Percentiles rank a stretch among this genome's conserved stretches.
These are phyloP conservation scores for Drosophila orena DNA, from an alignment of 1,140 invertebrate species.

Conservation along the genomic window DNA sequence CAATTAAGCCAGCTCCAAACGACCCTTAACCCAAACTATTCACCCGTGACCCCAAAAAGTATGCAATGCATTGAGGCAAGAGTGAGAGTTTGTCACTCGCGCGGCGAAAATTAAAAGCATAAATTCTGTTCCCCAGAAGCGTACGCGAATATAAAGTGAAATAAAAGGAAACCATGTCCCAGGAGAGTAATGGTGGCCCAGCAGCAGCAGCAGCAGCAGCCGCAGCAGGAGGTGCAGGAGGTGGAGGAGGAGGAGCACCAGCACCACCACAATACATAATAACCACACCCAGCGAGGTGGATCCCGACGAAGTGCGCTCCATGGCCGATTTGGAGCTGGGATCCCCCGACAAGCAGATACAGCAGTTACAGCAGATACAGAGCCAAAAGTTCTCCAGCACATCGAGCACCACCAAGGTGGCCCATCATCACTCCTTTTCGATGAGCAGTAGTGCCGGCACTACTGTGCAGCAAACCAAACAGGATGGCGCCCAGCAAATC, in stretches of 20 bases:
- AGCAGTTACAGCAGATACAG: neutral
- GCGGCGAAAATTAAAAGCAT: slow-evolving; percentile 32
- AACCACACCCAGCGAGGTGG: slow-evolving; percentile 81
- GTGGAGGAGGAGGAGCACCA: slow-evolving; percentile 3
- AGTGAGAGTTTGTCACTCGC: slow-evolving; percentile 6
- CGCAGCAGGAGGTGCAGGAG: neutral
- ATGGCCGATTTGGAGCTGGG: slow-evolving; percentile 57
- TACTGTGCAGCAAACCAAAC: neutral
- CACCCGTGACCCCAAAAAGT: slow-evolving; percentile 11
- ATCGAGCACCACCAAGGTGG: slow-evolving; percentile 62
- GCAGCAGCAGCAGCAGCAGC: slow-evolving; percentile 12
- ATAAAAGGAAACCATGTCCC: slow-evolving; percentile 32
- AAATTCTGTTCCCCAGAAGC: slow-evolving; percentile 44
- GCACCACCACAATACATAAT: slow-evolving; percentile 82
- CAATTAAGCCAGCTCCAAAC: neutral
- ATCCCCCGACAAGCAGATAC: slow-evolving; percentile 36
- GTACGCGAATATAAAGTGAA: neutral
- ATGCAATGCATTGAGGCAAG: slow-evolving; percentile 40
- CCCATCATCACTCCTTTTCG: slow-evolving; percentile 74
- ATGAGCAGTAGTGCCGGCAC: slow-evolving; percentile 30
- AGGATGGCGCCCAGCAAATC: slow-evolving; percentile 5
- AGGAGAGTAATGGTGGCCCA: slow-evolving; percentile 34
- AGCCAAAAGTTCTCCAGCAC: slow-evolving; percentile 42
- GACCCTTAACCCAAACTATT: neutral
- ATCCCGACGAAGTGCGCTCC: slow-evolving; percentile 75